These are phyloP conservation scores for Drosophila neotestacea DNA, from an alignment of 2,888 invertebrate species.

Conservation along the genomic window DNA sequence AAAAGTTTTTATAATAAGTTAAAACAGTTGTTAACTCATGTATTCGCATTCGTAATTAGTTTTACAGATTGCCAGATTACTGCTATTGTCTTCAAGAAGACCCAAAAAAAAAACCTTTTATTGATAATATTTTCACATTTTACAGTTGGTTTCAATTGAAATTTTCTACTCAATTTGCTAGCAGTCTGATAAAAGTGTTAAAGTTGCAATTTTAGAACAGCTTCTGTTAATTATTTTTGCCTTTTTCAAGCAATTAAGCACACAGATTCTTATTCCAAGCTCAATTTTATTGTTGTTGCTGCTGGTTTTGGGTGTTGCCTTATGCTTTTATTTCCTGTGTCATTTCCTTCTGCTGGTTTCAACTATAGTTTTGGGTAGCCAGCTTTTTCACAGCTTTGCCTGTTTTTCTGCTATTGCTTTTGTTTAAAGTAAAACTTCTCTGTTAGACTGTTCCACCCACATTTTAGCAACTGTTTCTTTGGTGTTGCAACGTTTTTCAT, in stretches of 20 bases:
- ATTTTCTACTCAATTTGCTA: conserved; percentile 61
- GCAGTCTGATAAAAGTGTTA: conserved; percentile 19
- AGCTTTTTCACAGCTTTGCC: conserved; percentile 17
- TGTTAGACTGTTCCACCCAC: background rate
- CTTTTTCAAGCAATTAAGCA: conserved; percentile 60
- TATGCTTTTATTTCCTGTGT: conserved; percentile 58
- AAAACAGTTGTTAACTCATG: no score
- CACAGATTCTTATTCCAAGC: conserved; percentile 36
- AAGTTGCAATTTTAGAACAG: conserved; percentile 14
- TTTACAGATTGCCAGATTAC: conserved; percentile 1
- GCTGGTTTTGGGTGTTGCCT: conserved; percentile 35
- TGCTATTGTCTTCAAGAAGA: background rate
- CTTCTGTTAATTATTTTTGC: conserved; percentile 65
- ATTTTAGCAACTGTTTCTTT: conserved; percentile 14
- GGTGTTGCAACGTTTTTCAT: conserved; percentile 36
- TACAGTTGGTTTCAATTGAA: conserved; percentile 15
- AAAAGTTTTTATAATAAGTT: background rate
- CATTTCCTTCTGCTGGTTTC: conserved; percentile 43
- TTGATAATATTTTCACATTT: conserved; percentile 7
- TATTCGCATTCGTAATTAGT: conserved; percentile 4
- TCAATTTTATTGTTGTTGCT: conserved; percentile 25
- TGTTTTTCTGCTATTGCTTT: conserved; percentile 39
- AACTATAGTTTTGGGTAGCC: conserved; percentile 4
- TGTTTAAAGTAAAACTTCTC: conserved; percentile 55
- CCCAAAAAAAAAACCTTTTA: background rate